Conservation (phyloP, 2,888 invertebrate genomes). For the Syrista parreyssii region DNA sequence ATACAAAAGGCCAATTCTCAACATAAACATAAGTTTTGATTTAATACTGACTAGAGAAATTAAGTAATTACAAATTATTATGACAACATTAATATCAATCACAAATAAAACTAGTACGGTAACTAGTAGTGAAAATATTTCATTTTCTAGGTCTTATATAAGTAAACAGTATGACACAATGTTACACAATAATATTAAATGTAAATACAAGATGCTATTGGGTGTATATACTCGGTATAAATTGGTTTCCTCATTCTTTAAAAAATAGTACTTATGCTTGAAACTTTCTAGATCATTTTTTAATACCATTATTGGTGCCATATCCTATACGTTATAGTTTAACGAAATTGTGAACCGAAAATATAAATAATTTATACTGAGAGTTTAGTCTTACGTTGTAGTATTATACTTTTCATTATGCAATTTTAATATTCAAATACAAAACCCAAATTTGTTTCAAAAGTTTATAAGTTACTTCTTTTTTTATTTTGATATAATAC, state of each 20-base stretch:
- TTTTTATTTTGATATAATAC: not conserved
- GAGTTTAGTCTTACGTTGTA: not conserved
- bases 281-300: not conserved
- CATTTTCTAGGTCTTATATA: not conserved
- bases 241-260: not conserved
- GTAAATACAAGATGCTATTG: not conserved
- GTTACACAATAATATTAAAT: not conserved
- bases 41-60: constrained; percentile 45
- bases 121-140: not conserved
- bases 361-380: not conserved
- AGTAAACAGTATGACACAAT: not conserved
- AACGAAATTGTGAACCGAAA: not conserved
- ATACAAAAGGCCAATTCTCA: not conserved
- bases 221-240: not conserved
- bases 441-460: not conserved
- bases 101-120: constrained; percentile 12
- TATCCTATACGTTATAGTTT: not conserved
- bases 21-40: constrained; percentile 29
- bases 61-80: constrained; percentile 20
- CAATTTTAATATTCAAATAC: not conserved
- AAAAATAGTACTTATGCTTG: not conserved
- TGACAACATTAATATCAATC: constrained; percentile 15
- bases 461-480: not conserved
- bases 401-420: not conserved
- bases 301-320: not conserved